Base-by-base conservation (phyloP, 2,113 vertebrate species). In the Zosterops hypoxanthus region DNA sequence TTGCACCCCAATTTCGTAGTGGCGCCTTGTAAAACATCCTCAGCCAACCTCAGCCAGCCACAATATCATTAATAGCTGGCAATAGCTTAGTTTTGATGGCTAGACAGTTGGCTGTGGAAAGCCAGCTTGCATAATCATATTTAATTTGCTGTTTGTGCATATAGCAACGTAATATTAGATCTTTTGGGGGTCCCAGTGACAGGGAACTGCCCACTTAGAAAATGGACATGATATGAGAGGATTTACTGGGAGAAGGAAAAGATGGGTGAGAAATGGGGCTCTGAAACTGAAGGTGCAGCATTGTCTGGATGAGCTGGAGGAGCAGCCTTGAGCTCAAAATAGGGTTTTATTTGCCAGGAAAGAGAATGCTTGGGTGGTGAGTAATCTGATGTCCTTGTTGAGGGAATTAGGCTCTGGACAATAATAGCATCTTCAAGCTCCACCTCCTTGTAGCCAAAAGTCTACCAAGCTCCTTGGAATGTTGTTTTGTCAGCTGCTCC, bases 1-100 rank as follows among this genome's bases (percentile, higher is more conserved):
- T 4, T 7, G 26, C 33, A 65, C 33, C 34, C 33, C 46, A 26
- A 0, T 66, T 85, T 82, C 1, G 0, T 39, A 8, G 36, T 61
- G 42, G 23, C 0, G 0, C 36, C 36, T 49, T 2, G 1, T 76
- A 76, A 61, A 57, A 64, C n/a, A 26, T 41, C 53, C 57, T 78
- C 78, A 79, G 61, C 41, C 83, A 46, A 50, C 64, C 41, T 79
- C 31, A 5, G 34, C 20, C 56, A 3, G 39, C 24, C 57, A n/a
- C 46, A 44, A 19, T 39, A 18, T 39, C 77, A 14, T 82, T 53
- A 69, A 55, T 2, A 76, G 49, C 36, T 91, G 75, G 36, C 70
- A 57, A 0, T 12, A 63, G 53, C 59, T 79, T 57, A 2, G 7
- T 64, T 84, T 49, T 36, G 29, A 16, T 95, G 66, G 63, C 81